phyloP scores from a whole-genome alignment of 2,888 invertebrate genomes.

The Noctua pronuba region DNA sequence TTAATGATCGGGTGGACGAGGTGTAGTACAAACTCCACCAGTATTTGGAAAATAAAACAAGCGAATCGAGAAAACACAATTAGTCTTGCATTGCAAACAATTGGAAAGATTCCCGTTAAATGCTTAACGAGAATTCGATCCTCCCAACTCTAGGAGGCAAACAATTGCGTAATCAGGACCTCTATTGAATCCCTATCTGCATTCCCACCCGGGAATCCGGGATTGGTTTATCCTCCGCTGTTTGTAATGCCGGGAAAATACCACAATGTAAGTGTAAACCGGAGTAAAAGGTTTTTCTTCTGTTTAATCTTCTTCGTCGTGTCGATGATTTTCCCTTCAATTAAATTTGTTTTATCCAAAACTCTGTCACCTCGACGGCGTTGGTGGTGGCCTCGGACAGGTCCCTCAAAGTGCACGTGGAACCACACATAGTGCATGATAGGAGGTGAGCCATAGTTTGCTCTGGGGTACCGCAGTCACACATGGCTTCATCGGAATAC shows the following conservation, averaged over 20 bases:
- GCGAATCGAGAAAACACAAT: conserved; percentile 16
- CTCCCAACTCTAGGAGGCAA: background rate
- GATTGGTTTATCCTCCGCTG: conserved; percentile 13
- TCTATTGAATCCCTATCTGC: conserved; percentile 22
- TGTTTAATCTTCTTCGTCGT: no score
- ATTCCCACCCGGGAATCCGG: conserved; percentile 2
- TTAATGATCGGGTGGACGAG: background rate
- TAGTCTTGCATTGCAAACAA: background rate
- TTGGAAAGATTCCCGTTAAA: conserved; percentile 4
- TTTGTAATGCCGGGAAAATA: conserved; percentile 31
- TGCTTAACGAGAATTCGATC: conserved; percentile 28
- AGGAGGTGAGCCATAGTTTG: no score
- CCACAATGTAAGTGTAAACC: conserved; percentile 1
- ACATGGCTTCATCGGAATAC: no score
- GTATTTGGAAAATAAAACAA: conserved; percentile 10
- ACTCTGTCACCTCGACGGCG: no score
- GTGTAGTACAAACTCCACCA: background rate
- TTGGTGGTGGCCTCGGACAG: no score
- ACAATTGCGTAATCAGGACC: conserved; percentile 37
- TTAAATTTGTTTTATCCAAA: no score
- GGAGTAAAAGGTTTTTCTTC: background rate
- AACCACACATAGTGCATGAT: no score
- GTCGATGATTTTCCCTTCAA: no score
- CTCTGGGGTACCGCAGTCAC: no score
- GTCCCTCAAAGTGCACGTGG: no score